Conservation (phyloP, 2,888 invertebrate genomes). For the Trisateles emortualis region DNA sequence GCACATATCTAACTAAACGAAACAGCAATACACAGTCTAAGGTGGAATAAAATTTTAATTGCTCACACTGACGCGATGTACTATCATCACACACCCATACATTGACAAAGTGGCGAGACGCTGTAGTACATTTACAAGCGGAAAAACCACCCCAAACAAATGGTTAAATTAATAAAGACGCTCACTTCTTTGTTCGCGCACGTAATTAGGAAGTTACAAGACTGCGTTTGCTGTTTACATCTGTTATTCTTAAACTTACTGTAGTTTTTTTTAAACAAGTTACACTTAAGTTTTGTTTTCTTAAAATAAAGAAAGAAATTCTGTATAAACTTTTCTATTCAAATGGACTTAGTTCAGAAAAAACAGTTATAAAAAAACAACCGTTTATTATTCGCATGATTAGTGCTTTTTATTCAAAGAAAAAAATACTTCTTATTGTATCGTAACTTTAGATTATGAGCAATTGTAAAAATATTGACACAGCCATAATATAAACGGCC, state of each 20-base stretch:
- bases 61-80: constrained; percentile 74
- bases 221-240: constrained; percentile 49
- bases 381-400: not conserved
- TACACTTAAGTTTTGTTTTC: constrained; percentile 2
- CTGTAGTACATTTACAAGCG: constrained; percentile 68
- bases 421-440: constrained; percentile 12
- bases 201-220: constrained; percentile 66
- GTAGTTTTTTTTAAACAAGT: constrained; percentile 14
- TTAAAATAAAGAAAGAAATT: not conserved
- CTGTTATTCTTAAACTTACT: constrained; percentile 22
- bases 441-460: constrained; percentile 27
- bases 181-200: constrained; percentile 70
- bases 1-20: constrained; percentile 65
- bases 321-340: too few relatives aligned
- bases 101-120: constrained; percentile 69
- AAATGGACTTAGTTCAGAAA: too few relatives aligned
- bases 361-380: too few relatives aligned
- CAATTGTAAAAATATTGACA: constrained; percentile 44
- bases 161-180: constrained; percentile 81
- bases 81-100: constrained; percentile 68
- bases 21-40: constrained; percentile 74
- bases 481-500: constrained; percentile 37
- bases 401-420: not conserved
- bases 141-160: constrained; percentile 83
- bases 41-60: constrained; percentile 87